Conservation (phyloP, 2,888 invertebrate species). For the Blastobasis adustella region DNA sequence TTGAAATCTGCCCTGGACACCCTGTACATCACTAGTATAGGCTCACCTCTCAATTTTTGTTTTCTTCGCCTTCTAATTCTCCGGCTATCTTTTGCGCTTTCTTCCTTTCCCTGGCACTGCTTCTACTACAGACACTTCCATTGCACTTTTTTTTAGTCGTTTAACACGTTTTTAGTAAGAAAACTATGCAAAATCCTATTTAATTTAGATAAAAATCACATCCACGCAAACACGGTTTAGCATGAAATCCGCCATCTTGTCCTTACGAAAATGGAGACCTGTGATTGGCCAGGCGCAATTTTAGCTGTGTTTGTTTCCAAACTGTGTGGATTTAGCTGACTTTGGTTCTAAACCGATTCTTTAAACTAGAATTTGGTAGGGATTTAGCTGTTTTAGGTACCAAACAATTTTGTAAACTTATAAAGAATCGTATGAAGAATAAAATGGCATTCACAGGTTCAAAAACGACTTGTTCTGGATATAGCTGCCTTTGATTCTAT, state of each 20-base stretch:
- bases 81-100: conserved; percentile 10
- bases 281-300: conserved; percentile 8
- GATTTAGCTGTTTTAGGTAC: conserved; percentile 2
- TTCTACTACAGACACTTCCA: conserved; percentile 10
- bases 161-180: conserved; percentile 4
- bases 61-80: conserved; percentile 10
- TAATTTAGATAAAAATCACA: conserved; percentile 9
- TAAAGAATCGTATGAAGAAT: conserved; percentile 1
- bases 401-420: conserved; percentile 3
- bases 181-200: conserved; percentile 4
- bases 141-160: conserved; percentile 5
- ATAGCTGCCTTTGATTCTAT: no score
- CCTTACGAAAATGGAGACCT: conserved; percentile 6
- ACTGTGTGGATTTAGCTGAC: conserved; percentile 4
- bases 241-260: conserved; percentile 10
- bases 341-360: conserved; percentile 5
- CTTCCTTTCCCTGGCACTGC: conserved; percentile 9
- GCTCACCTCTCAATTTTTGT: conserved; percentile 5
- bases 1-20: no score
- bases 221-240: conserved; percentile 5
- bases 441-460: conserved; percentile 3
- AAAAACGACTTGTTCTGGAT: conserved; percentile 1
- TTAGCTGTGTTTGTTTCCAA: conserved; percentile 7
- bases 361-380: conserved; percentile 4
- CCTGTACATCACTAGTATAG: conserved; percentile 5